Evolutionary conservation across 2,113 vertebrate species (phyloP), one percentile per base, ranked within the genome.

Genomic region (Bufo gargarizans): DNA sequence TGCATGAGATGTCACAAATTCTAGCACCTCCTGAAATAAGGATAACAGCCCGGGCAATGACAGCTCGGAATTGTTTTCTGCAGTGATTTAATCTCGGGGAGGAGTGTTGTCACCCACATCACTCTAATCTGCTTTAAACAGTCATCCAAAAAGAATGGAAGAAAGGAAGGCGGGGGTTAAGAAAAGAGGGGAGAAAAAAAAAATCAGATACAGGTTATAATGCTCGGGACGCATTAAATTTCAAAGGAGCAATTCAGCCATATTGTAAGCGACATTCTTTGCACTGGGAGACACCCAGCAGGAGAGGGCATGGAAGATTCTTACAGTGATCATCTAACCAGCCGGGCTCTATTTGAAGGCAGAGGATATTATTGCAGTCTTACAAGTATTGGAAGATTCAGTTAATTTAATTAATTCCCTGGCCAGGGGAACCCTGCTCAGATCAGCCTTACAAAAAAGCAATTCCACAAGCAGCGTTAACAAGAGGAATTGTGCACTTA

Each of bases 401-500:
- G 85, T 90, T 86, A 85, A 91, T 90, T 91, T 81, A 91, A 92
- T 92, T 91, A 91, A 90, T 67, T 89, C 89, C 3, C 6, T 53
- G 89, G 85, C 82, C 63, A 56, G 90, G 88, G 92, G 92, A 92
- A 93, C 22, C 78, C 85, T 85, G 88, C 90, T 79, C 86, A 89
- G 93, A 87, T 82, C 88, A 89, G 90, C 88, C 81, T 89, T 5
- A 90, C 88, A 89, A 50, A 86, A 33, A 79, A 79, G 74, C 72
- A 33, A 90, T 88, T 77, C 91, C 78, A 72, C 7, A 63, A 79
- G 87, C 13, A 43, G 86, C 12, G 0, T 58, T 82, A 90, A 93
- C 93, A 92, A 93, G 92, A 89, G 59, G 53, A 71, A 49, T 86
- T 91, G 91, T 90, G n/a, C 61, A 69, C 47, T 53, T 49, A 50